phyloP scores from a whole-genome alignment of 2,888 invertebrate genomes.

The Chrysina gloriosa region DNA sequence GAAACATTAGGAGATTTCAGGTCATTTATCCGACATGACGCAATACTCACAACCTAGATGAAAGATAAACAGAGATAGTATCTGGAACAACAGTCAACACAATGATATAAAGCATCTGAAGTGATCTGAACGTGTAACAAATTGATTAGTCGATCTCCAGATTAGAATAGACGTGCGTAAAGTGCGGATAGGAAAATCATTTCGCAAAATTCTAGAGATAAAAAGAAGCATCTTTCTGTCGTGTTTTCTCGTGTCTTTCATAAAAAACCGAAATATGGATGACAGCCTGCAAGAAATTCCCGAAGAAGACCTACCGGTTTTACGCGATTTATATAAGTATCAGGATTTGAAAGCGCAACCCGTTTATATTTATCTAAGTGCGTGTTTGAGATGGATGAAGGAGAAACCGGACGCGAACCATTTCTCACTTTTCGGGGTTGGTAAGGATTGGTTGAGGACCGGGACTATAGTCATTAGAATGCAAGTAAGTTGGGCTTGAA shows the following conservation, averaged over 20 bases:
- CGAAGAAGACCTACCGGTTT: constrained; percentile 53
- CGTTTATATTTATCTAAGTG: constrained; percentile 62
- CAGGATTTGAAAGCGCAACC: constrained; percentile 61
- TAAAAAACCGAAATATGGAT: neutral
- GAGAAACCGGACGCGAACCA: constrained; percentile 51
- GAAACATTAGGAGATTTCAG: too few relatives aligned
- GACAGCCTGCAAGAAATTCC: constrained; percentile 55
- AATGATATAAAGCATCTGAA: too few relatives aligned
- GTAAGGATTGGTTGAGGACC: constrained; percentile 59
- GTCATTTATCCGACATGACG: too few relatives aligned
- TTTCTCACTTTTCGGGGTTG: constrained; percentile 65
- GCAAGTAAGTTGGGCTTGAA: constrained; percentile 38
- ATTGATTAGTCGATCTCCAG: too few relatives aligned
- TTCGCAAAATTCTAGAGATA: too few relatives aligned
- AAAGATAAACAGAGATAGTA: too few relatives aligned
- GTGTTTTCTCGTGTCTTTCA: neutral
- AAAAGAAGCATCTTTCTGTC: too few relatives aligned
- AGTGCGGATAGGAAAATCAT: too few relatives aligned
- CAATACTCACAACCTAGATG: too few relatives aligned
- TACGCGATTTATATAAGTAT: constrained; percentile 54
- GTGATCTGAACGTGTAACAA: too few relatives aligned
- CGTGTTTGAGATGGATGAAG: constrained; percentile 59
- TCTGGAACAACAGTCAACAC: too few relatives aligned
- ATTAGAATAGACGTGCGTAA: too few relatives aligned
- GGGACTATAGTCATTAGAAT: constrained; percentile 59